Evolutionary conservation across 2,113 vertebrate genomes (phyloP).

Genomic region (Megaceryle maxima): DNA sequence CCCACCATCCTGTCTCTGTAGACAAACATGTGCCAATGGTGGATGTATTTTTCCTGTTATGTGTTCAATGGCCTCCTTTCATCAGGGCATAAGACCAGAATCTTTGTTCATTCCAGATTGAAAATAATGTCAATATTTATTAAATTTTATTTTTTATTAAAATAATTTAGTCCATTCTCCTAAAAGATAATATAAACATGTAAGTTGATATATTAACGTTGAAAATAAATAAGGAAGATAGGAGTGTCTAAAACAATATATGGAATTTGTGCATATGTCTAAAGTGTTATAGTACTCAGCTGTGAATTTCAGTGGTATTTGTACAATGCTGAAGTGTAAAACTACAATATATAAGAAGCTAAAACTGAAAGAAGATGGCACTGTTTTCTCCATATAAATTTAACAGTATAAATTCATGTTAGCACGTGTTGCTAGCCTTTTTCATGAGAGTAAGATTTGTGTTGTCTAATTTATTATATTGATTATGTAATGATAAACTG

Average conservation of each 20-base stretch:
- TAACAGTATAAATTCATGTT: not conserved
- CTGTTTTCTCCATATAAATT: not conserved
- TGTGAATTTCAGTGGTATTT: not conserved
- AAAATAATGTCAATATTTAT: not conserved
- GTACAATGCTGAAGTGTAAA: not conserved
- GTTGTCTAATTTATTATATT: slow-evolving; percentile 25
- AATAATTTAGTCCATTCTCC: not conserved
- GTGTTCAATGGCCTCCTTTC: not conserved
- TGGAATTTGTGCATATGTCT: not conserved
- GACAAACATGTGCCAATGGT: not conserved
- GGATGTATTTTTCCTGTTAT: not conserved
- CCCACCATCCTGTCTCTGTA: fast-evolving
- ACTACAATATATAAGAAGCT: not conserved
- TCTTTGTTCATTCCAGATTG: not conserved
- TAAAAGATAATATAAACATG: not conserved
- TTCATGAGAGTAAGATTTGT: slow-evolving; percentile 5
- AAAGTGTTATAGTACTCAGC: not conserved
- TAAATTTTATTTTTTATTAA: not conserved
- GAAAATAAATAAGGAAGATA: not conserved
- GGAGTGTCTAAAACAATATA: not conserved
- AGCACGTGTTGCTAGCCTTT: slow-evolving; percentile 15
- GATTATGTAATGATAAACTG: slow-evolving; percentile 43
- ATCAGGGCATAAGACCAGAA: not conserved
- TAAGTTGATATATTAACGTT: not conserved
- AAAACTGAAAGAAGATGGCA: not conserved